A percentile compares a stretch with the other conserved stretches of the same genome.
These are phyloP conservation scores for Epinephelus lanceolatus DNA, from an alignment of 2,113 vertebrate species.

Conservation along the genomic window DNA sequence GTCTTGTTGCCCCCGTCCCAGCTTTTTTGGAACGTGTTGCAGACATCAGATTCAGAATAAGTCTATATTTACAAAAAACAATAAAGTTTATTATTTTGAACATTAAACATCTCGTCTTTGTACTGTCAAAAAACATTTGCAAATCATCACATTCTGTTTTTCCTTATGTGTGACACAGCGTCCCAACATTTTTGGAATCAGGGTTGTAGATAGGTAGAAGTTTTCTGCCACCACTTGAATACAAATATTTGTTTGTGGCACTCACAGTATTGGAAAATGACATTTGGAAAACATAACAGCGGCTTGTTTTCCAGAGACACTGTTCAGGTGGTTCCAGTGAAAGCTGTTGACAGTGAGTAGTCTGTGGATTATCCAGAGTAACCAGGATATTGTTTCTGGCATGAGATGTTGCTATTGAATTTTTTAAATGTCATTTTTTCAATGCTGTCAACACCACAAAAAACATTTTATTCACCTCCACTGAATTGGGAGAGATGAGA, in stretches of 20 bases:
- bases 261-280: background rate
- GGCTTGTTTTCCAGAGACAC: background rate
- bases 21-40: too few relatives aligned
- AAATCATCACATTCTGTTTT: too few relatives aligned
- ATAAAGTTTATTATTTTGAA: too few relatives aligned
- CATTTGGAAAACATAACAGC: background rate
- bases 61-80: too few relatives aligned
- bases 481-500: background rate
- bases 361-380: conserved; percentile 13
- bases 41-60: too few relatives aligned
- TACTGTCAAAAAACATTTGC: too few relatives aligned
- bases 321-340: background rate
- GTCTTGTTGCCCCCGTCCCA: too few relatives aligned
- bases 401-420: conserved; percentile 3
- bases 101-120: too few relatives aligned
- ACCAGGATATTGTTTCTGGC: background rate
- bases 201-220: background rate
- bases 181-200: too few relatives aligned
- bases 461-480: background rate
- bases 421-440: background rate
- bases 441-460: background rate
- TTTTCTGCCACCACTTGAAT: background rate
- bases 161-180: too few relatives aligned
- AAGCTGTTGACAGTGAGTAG: conserved; percentile 13
- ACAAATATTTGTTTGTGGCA: background rate